Conservation (phyloP, 2,888 invertebrate genomes). For the Cephus spinipes region DNA sequence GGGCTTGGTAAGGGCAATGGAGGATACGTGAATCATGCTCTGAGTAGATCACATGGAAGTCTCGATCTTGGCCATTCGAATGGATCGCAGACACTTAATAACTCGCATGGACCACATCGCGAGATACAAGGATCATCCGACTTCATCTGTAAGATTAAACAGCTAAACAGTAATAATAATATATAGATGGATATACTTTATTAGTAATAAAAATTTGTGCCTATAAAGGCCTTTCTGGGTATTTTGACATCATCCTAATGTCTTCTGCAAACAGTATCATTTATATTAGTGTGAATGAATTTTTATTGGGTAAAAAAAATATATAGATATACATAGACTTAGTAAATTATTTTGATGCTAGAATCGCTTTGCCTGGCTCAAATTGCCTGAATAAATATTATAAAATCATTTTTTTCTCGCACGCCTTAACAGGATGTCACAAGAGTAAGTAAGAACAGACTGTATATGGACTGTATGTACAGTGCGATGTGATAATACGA, state of each 20-base stretch:
- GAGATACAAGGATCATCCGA: slow-evolving; percentile 73
- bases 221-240: background rate
- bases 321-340: background rate
- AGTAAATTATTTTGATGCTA: background rate
- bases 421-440: background rate
- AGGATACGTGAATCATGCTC: slow-evolving; percentile 55
- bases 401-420: background rate
- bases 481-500: background rate
- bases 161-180: background rate
- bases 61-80: slow-evolving; percentile 45
- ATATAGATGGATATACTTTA: background rate
- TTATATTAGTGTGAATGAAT: background rate
- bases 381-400: background rate
- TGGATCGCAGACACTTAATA: slow-evolving; percentile 36
- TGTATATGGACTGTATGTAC: background rate
- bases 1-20: slow-evolving; percentile 37
- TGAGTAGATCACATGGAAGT: slow-evolving; percentile 48
- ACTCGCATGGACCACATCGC: slow-evolving; percentile 58
- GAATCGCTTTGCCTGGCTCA: background rate
- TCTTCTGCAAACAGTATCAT: background rate
- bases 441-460: background rate
- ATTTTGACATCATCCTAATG: background rate
- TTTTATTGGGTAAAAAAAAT: background rate
- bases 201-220: background rate
- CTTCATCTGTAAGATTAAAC: slow-evolving; percentile 68